Conservation (phyloP, 2,888 invertebrate genomes). For the Hirtodrosophila histrioides region DNA sequence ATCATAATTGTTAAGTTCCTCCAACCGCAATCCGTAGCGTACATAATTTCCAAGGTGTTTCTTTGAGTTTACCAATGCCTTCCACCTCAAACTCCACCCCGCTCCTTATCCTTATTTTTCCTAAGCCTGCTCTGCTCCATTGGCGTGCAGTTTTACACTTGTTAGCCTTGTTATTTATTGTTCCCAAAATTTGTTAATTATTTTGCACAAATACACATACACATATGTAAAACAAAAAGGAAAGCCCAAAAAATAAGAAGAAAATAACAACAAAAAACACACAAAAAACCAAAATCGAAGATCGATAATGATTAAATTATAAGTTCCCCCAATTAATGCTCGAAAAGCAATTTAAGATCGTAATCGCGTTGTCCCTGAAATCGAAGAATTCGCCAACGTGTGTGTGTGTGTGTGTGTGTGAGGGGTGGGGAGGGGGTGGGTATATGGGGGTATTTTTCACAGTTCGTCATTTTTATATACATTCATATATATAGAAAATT, state of each 20-base stretch:
- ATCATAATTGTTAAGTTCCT: slow-evolving; percentile 24
- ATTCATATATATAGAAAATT: slow-evolving; percentile 1
- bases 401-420: no score
- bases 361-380: background rate
- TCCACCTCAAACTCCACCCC: no score
- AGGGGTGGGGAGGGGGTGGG: no score
- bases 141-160: slow-evolving; percentile 16
- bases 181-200: slow-evolving; percentile 47
- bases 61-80: no score
- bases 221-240: background rate
- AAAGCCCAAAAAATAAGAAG: slow-evolving; percentile 3
- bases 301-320: no score
- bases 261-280: slow-evolving; percentile 4
- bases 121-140: no score
- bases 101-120: background rate
- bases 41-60: no score
- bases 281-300: background rate
- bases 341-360: slow-evolving; percentile 4
- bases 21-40: no score
- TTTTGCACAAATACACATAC: slow-evolving; percentile 43
- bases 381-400: no score
- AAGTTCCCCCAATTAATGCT: slow-evolving; percentile 8
- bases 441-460: background rate
- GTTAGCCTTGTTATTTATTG: slow-evolving; percentile 67
- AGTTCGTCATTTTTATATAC: background rate